Evolutionary conservation across 2,113 vertebrate species (phyloP).

Genomic region (Scopus umbretta): DNA sequence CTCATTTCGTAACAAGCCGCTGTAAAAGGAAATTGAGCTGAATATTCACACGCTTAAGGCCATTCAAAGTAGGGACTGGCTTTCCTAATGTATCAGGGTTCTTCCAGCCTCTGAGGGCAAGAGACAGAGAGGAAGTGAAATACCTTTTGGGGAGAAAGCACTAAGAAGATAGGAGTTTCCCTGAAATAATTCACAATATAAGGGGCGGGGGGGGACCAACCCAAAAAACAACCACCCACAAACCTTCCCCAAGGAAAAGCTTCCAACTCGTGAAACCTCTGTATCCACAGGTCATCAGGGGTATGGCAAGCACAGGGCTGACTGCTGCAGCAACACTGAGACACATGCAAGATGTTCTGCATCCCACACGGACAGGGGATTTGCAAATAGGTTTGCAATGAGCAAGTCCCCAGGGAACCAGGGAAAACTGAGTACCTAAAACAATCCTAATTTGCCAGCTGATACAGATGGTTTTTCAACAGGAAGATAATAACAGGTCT

Average conservation of each 20-base stretch:
- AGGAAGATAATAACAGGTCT: not conserved
- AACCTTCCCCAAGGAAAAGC: not conserved
- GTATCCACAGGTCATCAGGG: not conserved
- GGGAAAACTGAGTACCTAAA: not conserved
- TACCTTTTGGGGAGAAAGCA: not conserved
- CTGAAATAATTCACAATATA: not conserved
- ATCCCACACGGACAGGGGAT: not conserved
- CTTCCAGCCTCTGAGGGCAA: not conserved
- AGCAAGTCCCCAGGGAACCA: not conserved
- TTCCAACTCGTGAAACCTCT: not conserved
- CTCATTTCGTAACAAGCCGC: not conserved
- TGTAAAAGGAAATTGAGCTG: not conserved
- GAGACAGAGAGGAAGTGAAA: not conserved
- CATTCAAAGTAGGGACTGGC: not conserved
- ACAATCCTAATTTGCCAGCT: not conserved
- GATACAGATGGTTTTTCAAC: not conserved
- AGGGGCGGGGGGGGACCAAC: no score
- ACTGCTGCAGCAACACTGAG: not conserved
- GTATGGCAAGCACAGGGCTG: rapidly evolving
- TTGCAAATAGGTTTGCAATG: not conserved
- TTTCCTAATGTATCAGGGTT: not conserved
- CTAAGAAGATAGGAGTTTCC: not conserved
- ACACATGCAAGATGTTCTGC: not conserved
- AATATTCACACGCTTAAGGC: not conserved
- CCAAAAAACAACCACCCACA: not conserved